Evolutionary conservation across 1,140 invertebrate species (phyloP).

Genomic region (Drosophila bocqueti): DNA sequence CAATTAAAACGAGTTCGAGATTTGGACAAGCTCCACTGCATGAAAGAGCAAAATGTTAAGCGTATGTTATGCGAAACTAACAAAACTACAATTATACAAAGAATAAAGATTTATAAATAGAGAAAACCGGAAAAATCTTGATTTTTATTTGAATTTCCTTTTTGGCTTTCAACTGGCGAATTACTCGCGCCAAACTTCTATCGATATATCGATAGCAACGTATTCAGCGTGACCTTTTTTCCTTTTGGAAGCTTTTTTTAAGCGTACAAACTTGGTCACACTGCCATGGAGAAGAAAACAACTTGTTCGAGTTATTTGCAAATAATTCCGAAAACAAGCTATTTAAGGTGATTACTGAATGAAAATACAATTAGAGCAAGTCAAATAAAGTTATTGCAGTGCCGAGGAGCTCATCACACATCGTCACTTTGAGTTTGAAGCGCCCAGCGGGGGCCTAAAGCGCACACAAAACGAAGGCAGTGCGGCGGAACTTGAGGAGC

Average conservation of each 20-base stretch:
- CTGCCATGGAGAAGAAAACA: conserved; percentile 20
- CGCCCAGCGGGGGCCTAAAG: conserved; percentile 49
- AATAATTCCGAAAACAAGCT: conserved; percentile 52
- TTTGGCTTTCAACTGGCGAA: neutral
- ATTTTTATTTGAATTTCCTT: neutral
- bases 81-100: conserved; percentile 81
- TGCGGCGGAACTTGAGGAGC: conserved; percentile 41
- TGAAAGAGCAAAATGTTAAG: conserved; percentile 64
- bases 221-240: no score
- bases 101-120: conserved; percentile 82
- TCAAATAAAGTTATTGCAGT: conserved; percentile 23
- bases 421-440: conserved; percentile 52
- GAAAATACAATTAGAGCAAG: neutral
- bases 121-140: conserved; percentile 21
- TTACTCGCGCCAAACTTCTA: neutral
- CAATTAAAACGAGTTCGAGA: conserved; percentile 64
- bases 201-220: conserved; percentile 21
- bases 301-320: conserved; percentile 15
- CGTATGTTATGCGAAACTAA: conserved; percentile 81
- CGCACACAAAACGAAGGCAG: conserved; percentile 57
- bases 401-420: conserved; percentile 48
- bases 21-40: conserved; percentile 66
- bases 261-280: neutral
- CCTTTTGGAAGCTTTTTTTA: neutral
- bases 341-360: conserved; percentile 61